phyloP scores from a whole-genome alignment of 2,888 invertebrate genomes.

The Meteorus cinctellus region DNA sequence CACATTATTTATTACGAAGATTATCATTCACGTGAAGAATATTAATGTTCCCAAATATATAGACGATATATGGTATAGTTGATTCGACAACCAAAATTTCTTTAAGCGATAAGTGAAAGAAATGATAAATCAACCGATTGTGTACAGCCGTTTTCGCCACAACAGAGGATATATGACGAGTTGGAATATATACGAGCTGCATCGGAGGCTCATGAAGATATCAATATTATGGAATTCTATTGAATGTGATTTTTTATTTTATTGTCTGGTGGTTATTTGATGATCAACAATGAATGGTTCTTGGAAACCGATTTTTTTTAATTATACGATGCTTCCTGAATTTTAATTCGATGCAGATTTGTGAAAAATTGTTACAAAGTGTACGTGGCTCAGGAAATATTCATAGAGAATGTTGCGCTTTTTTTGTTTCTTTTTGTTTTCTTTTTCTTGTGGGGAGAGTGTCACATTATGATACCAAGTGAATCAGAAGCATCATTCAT shows the following conservation, averaged over 20 bases:
- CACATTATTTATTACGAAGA: not conserved
- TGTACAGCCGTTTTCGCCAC: not conserved
- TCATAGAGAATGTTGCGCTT: not conserved
- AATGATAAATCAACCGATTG: not conserved
- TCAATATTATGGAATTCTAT: not conserved
- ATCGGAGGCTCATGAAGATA: not conserved
- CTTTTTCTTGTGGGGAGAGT: not conserved
- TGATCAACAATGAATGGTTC: not conserved
- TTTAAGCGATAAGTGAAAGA: not conserved
- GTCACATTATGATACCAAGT: not conserved
- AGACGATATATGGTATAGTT: not conserved
- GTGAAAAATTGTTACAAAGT: not conserved
- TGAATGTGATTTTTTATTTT: not conserved
- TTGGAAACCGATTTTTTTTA: not conserved
- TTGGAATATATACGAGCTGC: not conserved
- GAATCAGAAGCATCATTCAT: not conserved
- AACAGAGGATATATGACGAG: not conserved
- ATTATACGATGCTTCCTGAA: not conserved
- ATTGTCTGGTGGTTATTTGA: not conserved
- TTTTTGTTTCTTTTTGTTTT: not conserved
- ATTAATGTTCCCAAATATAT: not conserved
- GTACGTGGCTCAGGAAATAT: not conserved
- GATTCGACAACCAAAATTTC: not conserved
- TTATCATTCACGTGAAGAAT: slow-evolving; percentile 7
- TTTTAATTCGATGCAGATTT: not conserved